phyloP scores from a whole-genome alignment of 2,797 vertebrate species.

The Podarcis lilfordi region DNA sequence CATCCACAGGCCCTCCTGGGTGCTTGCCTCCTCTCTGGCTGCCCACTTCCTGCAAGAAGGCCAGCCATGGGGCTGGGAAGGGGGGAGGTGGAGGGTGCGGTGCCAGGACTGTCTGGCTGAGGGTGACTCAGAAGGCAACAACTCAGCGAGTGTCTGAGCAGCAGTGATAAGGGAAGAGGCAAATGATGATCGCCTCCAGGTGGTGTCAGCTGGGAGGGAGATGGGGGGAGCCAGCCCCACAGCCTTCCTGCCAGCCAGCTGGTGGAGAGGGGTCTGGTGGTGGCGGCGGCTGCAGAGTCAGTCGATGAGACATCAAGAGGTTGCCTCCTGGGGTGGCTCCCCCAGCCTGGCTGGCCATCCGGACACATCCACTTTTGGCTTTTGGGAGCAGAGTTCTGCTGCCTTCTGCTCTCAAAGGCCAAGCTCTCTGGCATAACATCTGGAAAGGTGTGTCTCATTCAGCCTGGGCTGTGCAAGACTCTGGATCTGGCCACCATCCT shows the following conservation, averaged over 20 bases:
- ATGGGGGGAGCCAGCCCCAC: constrained; percentile 51
- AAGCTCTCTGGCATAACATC: background rate
- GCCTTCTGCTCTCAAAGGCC: background rate
- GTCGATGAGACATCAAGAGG: constrained; percentile 33
- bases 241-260: constrained; percentile 65
- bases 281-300: constrained; percentile 73
- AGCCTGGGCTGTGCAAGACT: background rate
- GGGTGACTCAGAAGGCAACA: constrained; percentile 76
- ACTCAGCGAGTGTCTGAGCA: constrained; percentile 63
- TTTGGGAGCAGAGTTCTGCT: constrained; percentile 6
- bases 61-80: constrained; percentile 43
- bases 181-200: constrained; percentile 70
- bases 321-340: background rate
- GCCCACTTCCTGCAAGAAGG: constrained; percentile 71
- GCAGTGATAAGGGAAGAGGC: constrained; percentile 60
- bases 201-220: constrained; percentile 68
- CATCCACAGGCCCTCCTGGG: constrained; percentile 29
- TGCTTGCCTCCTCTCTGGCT: constrained; percentile 56
- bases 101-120: constrained; percentile 73
- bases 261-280: constrained; percentile 32
- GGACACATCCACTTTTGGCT: background rate
- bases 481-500: too few species aligned
- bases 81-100: constrained; percentile 3
- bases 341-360: background rate
- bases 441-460: background rate